Evolutionary conservation across 2,113 vertebrate species (phyloP).

Genomic region (Hepsetus odoe): DNA sequence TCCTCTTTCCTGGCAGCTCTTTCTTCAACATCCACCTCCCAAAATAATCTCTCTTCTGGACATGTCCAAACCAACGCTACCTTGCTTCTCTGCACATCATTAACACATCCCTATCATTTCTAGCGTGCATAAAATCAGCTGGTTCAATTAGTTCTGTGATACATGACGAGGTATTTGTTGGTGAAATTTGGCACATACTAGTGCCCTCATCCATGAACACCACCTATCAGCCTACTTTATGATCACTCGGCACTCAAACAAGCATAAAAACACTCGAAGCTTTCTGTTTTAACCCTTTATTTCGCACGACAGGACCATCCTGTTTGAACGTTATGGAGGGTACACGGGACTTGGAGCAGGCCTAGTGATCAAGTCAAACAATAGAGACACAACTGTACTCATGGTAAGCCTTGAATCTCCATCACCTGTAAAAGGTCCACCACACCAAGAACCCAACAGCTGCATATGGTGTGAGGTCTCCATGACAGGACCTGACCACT

Average conservation of each 20-base stretch:
- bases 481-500: background rate
- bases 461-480: background rate
- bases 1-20: no score
- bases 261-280: background rate
- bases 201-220: no score
- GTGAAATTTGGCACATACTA: no score
- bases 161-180: no score
- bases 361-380: background rate
- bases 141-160: no score
- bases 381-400: background rate
- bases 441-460: background rate
- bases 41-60: no score
- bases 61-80: no score
- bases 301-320: background rate
- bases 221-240: background rate
- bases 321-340: background rate
- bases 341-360: background rate
- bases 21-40: no score
- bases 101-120: no score
- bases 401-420: background rate
- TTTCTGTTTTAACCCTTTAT: background rate
- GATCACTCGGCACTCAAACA: background rate
- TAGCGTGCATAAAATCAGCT: no score
- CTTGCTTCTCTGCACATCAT: no score
- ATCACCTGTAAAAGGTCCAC: background rate